These are phyloP conservation scores for Myanophis thanlyinensis DNA, from an alignment of 2,113 vertebrate species.

Conservation along the genomic window DNA sequence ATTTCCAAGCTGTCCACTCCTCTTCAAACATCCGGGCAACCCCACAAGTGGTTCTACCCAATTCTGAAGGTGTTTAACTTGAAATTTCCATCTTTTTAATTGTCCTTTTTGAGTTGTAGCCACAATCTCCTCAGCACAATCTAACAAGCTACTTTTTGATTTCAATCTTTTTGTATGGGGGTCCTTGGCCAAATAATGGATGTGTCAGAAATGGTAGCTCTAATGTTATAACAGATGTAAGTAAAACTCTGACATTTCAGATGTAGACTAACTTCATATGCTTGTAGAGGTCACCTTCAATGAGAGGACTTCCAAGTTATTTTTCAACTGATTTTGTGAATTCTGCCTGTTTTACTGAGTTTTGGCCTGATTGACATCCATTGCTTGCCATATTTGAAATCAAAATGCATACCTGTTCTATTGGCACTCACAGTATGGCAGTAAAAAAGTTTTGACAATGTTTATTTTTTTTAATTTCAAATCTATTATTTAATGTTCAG, in stretches of 20 bases:
- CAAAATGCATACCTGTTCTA: not conserved
- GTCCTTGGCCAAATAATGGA: too few species aligned
- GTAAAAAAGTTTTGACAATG: not conserved
- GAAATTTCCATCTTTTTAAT: too few species aligned
- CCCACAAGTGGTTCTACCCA: not conserved
- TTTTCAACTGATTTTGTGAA: not conserved
- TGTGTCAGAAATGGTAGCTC: not conserved
- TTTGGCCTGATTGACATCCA: not conserved
- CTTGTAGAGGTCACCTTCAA: too few species aligned
- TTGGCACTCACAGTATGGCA: not conserved
- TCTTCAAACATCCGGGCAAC: not conserved
- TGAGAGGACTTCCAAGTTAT: not conserved
- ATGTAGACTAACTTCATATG: too few species aligned
- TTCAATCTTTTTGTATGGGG: too few species aligned
- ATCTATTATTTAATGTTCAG: conserved; percentile 5
- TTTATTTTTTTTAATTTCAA: not conserved
- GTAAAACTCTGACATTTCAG: too few species aligned
- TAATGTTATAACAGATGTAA: too few species aligned
- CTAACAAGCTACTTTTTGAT: too few species aligned
- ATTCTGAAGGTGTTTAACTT: not conserved
- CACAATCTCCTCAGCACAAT: too few species aligned
- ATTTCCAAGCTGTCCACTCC: not conserved
- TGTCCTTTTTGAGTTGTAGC: too few species aligned
- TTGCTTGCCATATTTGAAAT: not conserved
- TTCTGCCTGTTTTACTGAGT: not conserved